These are phyloP conservation scores for Phodopus roborovskii DNA, from an alignment of 2,113 vertebrate species.

Conservation along the genomic window DNA sequence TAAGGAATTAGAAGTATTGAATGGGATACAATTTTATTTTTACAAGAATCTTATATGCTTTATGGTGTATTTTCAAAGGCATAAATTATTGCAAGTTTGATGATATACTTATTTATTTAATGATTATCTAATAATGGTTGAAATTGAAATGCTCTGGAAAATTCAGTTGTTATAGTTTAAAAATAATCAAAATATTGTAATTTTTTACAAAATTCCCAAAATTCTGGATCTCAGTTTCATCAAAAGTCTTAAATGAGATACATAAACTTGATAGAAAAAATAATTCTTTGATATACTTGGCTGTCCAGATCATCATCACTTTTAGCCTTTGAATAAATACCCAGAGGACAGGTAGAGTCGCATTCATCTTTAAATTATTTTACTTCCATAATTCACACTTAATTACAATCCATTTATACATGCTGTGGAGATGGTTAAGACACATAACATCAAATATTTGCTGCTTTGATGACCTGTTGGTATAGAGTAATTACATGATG, in stretches of 20 bases:
- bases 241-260: background rate
- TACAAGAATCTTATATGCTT: background rate
- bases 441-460: background rate
- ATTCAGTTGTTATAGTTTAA: constrained; percentile 2
- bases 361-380: background rate
- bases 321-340: constrained; percentile 21
- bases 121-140: background rate
- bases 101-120: background rate
- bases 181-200: background rate
- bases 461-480: background rate
- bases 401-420: background rate
- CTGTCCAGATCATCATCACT: background rate
- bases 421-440: constrained; percentile 8
- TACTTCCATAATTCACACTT: constrained; percentile 24
- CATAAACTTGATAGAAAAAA: constrained; percentile 4
- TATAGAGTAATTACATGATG: background rate
- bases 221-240: constrained; percentile 4
- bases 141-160: constrained; percentile 47
- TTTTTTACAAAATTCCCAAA: constrained; percentile 33
- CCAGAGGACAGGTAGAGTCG: background rate
- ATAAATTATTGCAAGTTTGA: background rate
- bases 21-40: constrained; percentile 51
- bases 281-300: constrained; percentile 14
- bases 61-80: background rate
- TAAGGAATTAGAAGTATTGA: background rate